Evolutionary conservation across 2,888 invertebrate species (phyloP).

Genomic region (Yponomeuta cagnagella): DNA sequence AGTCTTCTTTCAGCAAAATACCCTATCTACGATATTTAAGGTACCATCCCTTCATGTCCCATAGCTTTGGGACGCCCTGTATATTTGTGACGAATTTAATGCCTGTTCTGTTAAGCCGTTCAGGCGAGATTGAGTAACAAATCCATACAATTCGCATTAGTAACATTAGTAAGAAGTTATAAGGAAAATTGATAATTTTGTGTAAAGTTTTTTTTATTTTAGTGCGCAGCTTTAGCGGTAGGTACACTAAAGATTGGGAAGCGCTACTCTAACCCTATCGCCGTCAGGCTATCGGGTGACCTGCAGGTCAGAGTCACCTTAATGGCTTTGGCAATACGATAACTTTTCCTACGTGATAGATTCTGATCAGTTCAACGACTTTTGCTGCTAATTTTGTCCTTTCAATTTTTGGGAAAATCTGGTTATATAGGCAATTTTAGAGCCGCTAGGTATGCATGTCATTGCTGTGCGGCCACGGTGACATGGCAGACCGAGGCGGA

Average conservation of each 20-base stretch:
- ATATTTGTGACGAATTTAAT: no score
- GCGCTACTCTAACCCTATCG: not conserved
- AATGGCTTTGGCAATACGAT: not conserved
- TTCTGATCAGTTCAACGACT: not conserved
- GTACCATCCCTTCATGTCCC: no score
- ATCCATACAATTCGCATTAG: no score
- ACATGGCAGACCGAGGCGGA: not conserved
- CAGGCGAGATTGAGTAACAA: no score
- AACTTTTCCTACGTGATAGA: not conserved
- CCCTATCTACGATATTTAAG: no score
- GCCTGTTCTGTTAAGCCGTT: no score
- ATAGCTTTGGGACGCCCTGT: no score
- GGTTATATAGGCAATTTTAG: not conserved
- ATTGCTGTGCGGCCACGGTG: not conserved
- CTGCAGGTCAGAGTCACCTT: not conserved
- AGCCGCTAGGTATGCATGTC: not conserved
- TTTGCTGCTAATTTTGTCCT: not conserved
- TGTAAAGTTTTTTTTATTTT: no score
- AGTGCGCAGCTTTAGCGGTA: not conserved
- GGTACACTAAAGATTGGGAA: not conserved
- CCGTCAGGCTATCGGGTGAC: not conserved
- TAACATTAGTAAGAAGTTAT: no score
- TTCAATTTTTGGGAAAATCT: not conserved
- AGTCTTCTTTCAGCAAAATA: no score
- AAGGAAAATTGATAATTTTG: no score